Evolutionary conservation across 2,888 invertebrate genomes (phyloP).

Genomic region (Adela reaumurella): DNA sequence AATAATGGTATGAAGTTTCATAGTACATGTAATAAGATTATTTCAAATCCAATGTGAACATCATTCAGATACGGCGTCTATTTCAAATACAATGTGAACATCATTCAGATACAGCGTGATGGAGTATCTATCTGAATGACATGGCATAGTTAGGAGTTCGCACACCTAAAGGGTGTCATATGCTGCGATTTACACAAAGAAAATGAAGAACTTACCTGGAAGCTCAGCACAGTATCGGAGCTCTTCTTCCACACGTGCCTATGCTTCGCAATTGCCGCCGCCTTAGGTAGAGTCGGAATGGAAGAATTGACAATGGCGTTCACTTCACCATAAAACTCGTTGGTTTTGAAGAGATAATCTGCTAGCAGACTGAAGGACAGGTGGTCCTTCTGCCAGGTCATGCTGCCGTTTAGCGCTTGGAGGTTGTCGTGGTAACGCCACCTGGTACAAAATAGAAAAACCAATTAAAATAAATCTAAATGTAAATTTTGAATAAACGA

Average conservation of each 20-base stretch:
- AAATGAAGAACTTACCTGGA: conserved; percentile 41
- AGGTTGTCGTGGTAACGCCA: conserved; percentile 52
- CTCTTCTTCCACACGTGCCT: conserved; percentile 45
- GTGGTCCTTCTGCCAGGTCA: conserved; percentile 51
- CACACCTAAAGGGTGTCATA: too few species aligned
- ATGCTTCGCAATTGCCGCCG: conserved; percentile 42
- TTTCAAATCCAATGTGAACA: too few species aligned
- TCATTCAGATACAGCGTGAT: too few species aligned
- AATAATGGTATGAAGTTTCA: too few species aligned
- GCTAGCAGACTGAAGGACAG: conserved; percentile 40
- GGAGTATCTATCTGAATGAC: too few species aligned
- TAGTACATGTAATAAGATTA: too few species aligned
- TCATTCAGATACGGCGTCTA: too few species aligned
- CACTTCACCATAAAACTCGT: conserved; percentile 45
- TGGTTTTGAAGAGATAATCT: conserved; percentile 43
- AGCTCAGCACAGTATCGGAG: conserved; percentile 43
- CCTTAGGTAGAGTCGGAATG: conserved; percentile 37
- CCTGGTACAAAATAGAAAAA: conserved; percentile 18
- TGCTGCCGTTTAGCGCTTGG: conserved; percentile 47
- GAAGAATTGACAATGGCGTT: conserved; percentile 44
- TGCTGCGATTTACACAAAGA: too few species aligned
- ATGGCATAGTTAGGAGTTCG: too few species aligned
- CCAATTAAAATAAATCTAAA: neutral
- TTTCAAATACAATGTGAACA: too few species aligned
- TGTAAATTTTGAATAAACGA: too few species aligned